Evolutionary conservation across 2,888 invertebrate genomes (phyloP).

Genomic region (Luperina nickerlii): DNA sequence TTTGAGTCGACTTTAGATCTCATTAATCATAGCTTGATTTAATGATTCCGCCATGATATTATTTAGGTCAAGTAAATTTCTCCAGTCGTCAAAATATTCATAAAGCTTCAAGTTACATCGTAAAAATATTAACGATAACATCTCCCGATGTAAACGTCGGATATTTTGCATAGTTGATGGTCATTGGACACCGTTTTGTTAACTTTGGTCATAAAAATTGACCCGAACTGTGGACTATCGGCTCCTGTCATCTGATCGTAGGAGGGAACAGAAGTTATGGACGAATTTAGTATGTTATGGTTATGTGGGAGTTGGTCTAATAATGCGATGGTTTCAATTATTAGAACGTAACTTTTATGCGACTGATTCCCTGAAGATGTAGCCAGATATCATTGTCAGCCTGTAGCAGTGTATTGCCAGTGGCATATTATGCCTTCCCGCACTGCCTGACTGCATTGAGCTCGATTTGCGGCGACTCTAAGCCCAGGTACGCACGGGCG

Average conservation of each 20-base stretch:
- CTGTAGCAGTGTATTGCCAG: background rate
- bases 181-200: conserved; percentile 64
- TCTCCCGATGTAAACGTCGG: conserved; percentile 46
- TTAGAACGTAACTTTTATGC: background rate
- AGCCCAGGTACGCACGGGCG: background rate
- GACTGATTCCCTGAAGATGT: background rate
- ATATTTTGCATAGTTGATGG: conserved; percentile 65
- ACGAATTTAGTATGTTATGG: conserved; percentile 20
- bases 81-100: conserved; percentile 51
- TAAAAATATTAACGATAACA: conserved; percentile 67
- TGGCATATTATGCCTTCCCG: background rate
- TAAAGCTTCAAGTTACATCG: conserved; percentile 62
- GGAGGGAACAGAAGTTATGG: conserved; percentile 55
- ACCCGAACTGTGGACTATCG: conserved; percentile 60
- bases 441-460: background rate
- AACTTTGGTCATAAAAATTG: conserved; percentile 62
- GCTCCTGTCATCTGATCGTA: conserved; percentile 57
- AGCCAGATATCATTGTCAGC: background rate
- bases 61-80: conserved; percentile 45
- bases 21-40: conserved; percentile 7
- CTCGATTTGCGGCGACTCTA: background rate
- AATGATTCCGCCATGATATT: conserved; percentile 5
- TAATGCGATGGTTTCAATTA: conserved; percentile 11
- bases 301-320: conserved; percentile 46
- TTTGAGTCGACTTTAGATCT: background rate